Percentiles rank a stretch among this genome's conserved stretches.
Evolutionary conservation across 2,113 vertebrate genomes (phyloP).

Genomic region (Copsychus sechellarum): DNA sequence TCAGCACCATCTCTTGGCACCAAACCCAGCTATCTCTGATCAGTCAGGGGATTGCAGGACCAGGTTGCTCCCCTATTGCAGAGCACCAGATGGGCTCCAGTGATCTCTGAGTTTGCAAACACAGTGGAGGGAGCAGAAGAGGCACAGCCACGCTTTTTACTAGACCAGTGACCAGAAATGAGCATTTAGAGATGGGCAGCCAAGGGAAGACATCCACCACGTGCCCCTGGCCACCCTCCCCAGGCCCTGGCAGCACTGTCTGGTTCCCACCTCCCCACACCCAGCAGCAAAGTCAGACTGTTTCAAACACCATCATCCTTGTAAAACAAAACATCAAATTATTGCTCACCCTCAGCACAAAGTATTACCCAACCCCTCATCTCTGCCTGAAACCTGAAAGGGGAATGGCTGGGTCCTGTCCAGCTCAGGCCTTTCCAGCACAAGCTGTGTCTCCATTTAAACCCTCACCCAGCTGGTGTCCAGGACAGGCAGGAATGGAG

Average conservation of each 20-base stretch:
- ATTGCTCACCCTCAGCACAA: background rate
- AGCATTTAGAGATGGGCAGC: background rate
- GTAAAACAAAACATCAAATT: background rate
- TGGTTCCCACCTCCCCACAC: background rate
- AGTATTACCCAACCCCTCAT: background rate
- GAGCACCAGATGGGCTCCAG: background rate
- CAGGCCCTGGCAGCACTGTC: background rate
- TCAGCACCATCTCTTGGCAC: background rate
- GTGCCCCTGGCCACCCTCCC: too few species aligned
- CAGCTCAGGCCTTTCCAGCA: background rate
- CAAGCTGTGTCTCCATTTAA: background rate
- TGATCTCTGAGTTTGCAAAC: background rate
- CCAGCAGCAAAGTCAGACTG: background rate
- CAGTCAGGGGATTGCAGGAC: background rate
- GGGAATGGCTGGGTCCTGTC: background rate
- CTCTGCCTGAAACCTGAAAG: background rate
- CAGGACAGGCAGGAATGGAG: background rate
- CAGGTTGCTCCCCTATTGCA: background rate
- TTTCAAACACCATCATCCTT: background rate
- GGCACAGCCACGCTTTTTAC: background rate
- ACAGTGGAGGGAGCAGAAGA: background rate
- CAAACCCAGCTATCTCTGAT: background rate
- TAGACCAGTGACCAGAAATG: background rate
- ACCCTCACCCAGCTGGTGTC: accelerated
- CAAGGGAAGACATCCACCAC: background rate